Base-by-base conservation (phyloP, 2,113 vertebrate species). In the Turnix velox region DNA sequence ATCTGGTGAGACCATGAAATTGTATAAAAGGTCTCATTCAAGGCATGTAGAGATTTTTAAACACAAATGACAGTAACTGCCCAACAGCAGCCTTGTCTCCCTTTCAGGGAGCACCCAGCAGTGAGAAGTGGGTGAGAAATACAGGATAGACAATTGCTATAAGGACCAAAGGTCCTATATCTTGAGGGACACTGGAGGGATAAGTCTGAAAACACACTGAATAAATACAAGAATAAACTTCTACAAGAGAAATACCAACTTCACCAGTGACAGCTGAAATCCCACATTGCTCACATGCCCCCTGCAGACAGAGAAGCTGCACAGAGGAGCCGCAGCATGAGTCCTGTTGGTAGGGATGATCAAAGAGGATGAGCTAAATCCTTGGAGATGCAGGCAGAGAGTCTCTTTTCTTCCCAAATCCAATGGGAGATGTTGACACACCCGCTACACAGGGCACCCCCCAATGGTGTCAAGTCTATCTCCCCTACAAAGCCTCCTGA, bases 241-340 rank as follows among this genome's bases (percentile, higher is more conserved):
- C 43, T 35, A 46, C n/a, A n/a, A n/a, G n/a, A n/a, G n/a, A n/a
- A n/a, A n/a, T n/a, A n/a, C n/a, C n/a, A n/a, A n/a, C n/a, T n/a
- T n/a, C n/a, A n/a, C n/a, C n/a, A n/a, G n/a, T n/a, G n/a, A n/a
- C n/a, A 49, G 25, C 33, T 78, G 57, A 33, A 83, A 62, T 37
- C 45, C 6, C 31, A n/a, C 2, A 0, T 30, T 48, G 59, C 43
- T 18, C 42, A 3, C 40, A 31, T 0, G 0, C n/a, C 24, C 33
- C 30, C 45, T 28, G 74, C 35, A n/a, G 59, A 40, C 5, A 3
- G 0, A 0, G 65, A 24, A 48, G 51, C 33, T 6, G 42, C 3
- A 2, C n/a, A 19, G 58, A 40, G 31, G 18, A 88, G 33, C 27
- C 27, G 23, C 69, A 57, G 79, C 74, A 55, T 1, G 1, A 74